Evolutionary conservation across 2,797 vertebrate species (phyloP).

Genomic region (Okamejei kenojei): DNA sequence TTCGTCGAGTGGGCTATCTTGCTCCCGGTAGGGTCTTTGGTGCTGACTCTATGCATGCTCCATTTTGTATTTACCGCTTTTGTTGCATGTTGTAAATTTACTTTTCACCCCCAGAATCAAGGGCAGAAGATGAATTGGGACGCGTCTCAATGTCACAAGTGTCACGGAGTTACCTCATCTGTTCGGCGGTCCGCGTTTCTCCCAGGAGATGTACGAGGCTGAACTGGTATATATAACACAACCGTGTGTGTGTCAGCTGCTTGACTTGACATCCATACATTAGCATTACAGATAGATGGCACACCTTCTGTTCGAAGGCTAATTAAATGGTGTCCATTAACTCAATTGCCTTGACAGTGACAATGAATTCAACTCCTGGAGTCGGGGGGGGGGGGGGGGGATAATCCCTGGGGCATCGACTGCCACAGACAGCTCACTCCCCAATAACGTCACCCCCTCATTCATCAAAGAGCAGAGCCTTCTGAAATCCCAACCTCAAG

Average conservation of each 20-base stretch:
- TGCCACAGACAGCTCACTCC: not conserved
- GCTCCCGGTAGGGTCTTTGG: no score
- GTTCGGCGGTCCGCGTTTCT: not conserved
- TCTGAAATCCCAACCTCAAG: not conserved
- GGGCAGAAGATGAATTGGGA: not conserved
- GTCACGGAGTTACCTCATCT: not conserved
- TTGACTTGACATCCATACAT: not conserved
- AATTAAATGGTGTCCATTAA: slow-evolving; percentile 26
- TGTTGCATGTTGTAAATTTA: not conserved
- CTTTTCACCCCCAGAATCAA: not conserved
- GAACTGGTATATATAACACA: not conserved
- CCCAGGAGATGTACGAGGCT: not conserved
- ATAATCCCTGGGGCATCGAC: not conserved
- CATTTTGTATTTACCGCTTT: no score
- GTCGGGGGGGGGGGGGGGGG: no score
- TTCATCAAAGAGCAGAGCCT: not conserved
- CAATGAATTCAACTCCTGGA: not conserved
- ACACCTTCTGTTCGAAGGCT: not conserved
- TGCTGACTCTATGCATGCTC: no score
- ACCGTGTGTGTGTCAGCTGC: not conserved
- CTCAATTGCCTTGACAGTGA: not conserved
- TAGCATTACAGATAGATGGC: not conserved
- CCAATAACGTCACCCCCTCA: not conserved
- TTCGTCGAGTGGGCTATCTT: no score
- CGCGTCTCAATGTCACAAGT: not conserved